Evolutionary conservation across 2,113 vertebrate genomes (phyloP), one percentile per base, ranked within the genome.

Genomic region (Gadus macrocephalus): DNA sequence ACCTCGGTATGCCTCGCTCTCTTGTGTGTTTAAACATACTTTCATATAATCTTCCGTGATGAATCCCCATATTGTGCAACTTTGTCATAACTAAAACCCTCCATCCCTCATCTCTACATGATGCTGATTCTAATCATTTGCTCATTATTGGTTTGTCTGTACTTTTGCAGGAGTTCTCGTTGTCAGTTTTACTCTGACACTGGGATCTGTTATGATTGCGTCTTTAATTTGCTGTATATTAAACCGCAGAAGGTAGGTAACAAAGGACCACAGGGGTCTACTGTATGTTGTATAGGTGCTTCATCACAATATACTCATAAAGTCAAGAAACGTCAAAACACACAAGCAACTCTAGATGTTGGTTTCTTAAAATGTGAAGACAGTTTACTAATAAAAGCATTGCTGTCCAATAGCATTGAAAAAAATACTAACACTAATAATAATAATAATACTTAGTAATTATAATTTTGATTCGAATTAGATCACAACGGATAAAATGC

Each of bases 191-290:
- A 87, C 80, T 49, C 90, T 90, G 6, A 1, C 86, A 66, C 71
- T 97, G 15, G 93, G 91, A 76, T 71, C 91, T 64, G 68, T 91
- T 65, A 27, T 92, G 27, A 71, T 93, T 74, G 76, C 92, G n/a
- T 85, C 80, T 6, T 71, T 89, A 67, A 76, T 85, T 0, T 79
- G 88, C 60, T 96, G 90, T 78, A 76, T 96, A 42, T 83, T 95
- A n/a, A 90, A 85, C 76, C 92, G 82, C 78, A 94, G 87, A 83
- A 91, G 95, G 96, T 97, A 83, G 91, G 92, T 67, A 27, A 61
- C 63, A 8, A 63, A 76, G 66, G 68, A 53, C 7, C 20, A 68
- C 9, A 19, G 42, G 62, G 70, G 22, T 60, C 5, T 2, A 49
- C 6, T 35, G 31, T 49, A 49, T 49, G 3, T 31, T 31, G 31